Conservation (phyloP, 1,140 invertebrate species). For the Drosophila melanogaster region DNA sequence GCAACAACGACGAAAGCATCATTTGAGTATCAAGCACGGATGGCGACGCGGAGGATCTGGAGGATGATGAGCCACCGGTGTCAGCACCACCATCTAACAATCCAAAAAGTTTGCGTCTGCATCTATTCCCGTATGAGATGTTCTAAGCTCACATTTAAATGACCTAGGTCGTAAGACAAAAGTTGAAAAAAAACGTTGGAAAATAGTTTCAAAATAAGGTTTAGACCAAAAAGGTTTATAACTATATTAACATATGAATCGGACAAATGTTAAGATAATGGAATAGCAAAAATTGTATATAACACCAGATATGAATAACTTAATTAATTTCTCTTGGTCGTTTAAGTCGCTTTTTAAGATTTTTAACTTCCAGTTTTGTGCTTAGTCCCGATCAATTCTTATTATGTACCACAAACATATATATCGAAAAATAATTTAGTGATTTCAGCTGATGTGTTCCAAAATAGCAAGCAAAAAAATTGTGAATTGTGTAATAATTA, state of each 20-base stretch:
- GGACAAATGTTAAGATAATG: constrained; percentile 3
- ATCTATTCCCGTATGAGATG: constrained; percentile 65
- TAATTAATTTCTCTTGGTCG: constrained; percentile 25
- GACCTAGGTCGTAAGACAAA: constrained; percentile 45
- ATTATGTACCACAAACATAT: constrained; percentile 23
- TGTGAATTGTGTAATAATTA: constrained; percentile 59
- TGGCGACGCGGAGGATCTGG: constrained; percentile 24
- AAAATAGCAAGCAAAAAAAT: constrained; percentile 49
- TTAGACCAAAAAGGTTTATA: constrained; percentile 72
- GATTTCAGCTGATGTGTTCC: constrained; percentile 73
- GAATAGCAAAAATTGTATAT: constrained; percentile 53
- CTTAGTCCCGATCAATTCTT: constrained; percentile 31
- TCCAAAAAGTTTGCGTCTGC: constrained; percentile 4
- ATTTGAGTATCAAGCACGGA: constrained; percentile 68
- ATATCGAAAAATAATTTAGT: constrained; percentile 29
- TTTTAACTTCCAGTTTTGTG: constrained; percentile 50
- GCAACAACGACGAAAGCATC: constrained; percentile 83
- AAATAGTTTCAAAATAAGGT: constrained; percentile 43
- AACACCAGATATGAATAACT: constrained; percentile 16
- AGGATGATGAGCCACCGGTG: background rate
- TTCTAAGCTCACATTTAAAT: constrained; percentile 52
- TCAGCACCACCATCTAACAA: background rate
- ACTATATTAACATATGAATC: constrained; percentile 27
- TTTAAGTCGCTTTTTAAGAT: constrained; percentile 36
- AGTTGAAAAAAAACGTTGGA: constrained; percentile 38